A percentile compares a stretch with the other conserved stretches of the same genome.
Evolutionary conservation across 37 sponge, comb jelly and placozoan species (phyloP).

Genomic region (Oopsacas minuta): DNA sequence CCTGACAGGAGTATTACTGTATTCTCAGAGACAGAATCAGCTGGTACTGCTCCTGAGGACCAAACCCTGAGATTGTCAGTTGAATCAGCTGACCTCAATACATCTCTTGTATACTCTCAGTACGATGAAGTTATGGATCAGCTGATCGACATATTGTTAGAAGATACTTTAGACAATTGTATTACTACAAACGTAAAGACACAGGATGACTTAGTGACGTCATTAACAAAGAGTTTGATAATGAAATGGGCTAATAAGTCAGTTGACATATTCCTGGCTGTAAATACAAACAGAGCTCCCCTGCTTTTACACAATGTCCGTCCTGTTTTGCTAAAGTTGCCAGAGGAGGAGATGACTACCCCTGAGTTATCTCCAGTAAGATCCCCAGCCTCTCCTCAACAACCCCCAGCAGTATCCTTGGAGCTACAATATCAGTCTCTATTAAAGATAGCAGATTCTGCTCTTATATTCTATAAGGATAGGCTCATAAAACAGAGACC

Average conservation of each 20-base stretch:
- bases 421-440: neutral
- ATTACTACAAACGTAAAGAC: neutral
- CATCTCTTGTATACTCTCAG: neutral
- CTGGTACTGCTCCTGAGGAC: neutral
- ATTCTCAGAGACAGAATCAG: neutral
- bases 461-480: neutral
- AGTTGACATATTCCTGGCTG: neutral
- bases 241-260: neutral
- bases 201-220: neutral
- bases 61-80: neutral
- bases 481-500: conserved; percentile 2
- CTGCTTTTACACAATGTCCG: neutral
- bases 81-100: neutral
- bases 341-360: neutral
- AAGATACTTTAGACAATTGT: neutral
- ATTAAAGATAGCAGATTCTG: neutral
- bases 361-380: neutral
- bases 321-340: neutral
- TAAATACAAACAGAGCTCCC: neutral
- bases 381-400: neutral
- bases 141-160: neutral
- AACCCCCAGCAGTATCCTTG: neutral
- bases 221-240: neutral
- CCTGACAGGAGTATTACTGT: conserved; percentile 3
- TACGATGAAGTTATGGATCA: neutral